Evolutionary conservation across 1,140 invertebrate genomes (phyloP).

Genomic region (Pseudomyrmex flavicornis): DNA sequence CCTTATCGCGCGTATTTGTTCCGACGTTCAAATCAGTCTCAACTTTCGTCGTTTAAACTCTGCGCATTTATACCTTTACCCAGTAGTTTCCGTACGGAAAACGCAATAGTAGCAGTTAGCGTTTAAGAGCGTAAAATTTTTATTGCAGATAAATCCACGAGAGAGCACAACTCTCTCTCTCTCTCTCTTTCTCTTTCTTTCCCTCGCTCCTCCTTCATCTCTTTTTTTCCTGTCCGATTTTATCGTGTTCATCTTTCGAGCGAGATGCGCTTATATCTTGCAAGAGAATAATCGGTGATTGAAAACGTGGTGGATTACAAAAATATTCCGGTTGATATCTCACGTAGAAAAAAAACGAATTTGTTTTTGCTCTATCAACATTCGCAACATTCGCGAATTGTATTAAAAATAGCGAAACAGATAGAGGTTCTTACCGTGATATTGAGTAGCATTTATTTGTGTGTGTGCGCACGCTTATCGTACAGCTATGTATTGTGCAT

Average conservation of each 20-base stretch:
- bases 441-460: conserved; percentile 12
- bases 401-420: neutral
- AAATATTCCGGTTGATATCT: no score
- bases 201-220: no score
- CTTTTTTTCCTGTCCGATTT: no score
- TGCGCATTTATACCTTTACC: neutral
- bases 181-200: no score
- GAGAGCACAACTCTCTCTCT: neutral
- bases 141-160: neutral
- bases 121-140: neutral
- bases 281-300: no score
- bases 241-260: no score
- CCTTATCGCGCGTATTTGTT: conserved; percentile 72
- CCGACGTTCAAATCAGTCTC: conserved; percentile 64
- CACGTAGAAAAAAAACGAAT: no score
- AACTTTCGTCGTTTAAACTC: conserved; percentile 68
- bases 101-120: neutral
- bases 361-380: no score
- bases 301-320: no score
- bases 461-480: neutral
- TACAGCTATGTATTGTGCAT: conserved; percentile 15
- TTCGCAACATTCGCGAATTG: neutral
- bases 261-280: no score
- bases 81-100: neutral
- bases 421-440: neutral